A percentile compares a stretch with the other conserved stretches of the same genome.
These are phyloP conservation scores for Drosophila quadrilineata DNA, from an alignment of 1,140 invertebrate species.

Conservation along the genomic window DNA sequence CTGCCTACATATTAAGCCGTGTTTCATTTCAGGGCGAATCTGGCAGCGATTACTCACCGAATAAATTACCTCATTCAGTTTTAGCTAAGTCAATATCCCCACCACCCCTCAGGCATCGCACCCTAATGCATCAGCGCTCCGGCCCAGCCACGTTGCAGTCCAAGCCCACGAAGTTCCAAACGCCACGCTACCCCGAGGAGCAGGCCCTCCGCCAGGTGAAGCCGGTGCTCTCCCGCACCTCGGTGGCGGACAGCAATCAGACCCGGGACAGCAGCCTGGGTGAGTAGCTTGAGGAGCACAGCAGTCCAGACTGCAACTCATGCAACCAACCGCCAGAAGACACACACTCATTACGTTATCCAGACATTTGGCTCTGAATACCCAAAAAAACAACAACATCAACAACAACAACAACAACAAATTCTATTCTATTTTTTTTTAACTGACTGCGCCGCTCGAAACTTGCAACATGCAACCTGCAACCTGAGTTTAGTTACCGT, in stretches of 20 bases:
- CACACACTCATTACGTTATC: constrained; percentile 27
- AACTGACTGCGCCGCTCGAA: constrained; percentile 13
- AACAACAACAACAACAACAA: constrained; percentile 30
- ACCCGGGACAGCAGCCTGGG: constrained; percentile 80
- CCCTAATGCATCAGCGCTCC: constrained; percentile 79
- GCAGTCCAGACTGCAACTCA: not conserved
- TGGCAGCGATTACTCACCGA: constrained; percentile 82
- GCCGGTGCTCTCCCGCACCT: constrained; percentile 56
- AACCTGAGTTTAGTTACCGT: constrained; percentile 45
- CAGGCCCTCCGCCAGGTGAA: constrained; percentile 73
- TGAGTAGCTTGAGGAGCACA: too few species aligned
- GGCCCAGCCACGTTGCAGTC: constrained; percentile 75
- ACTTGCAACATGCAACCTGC: constrained; percentile 12
- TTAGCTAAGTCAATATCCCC: constrained; percentile 81
- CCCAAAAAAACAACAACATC: constrained; percentile 27
- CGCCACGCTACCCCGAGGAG: constrained; percentile 80
- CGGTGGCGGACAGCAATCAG: constrained; percentile 35
- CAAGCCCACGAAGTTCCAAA: constrained; percentile 80
- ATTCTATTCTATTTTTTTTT: constrained; percentile 37
- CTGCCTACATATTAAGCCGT: not conserved
- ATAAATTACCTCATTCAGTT: constrained; percentile 82
- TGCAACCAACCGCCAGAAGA: not conserved
- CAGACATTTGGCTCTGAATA: constrained; percentile 48
- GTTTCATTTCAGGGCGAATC: constrained; percentile 66
- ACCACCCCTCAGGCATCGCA: constrained; percentile 81